Evolutionary conservation across 2,797 vertebrate species (phyloP), one percentile per base, ranked within the genome.

Genomic region (Acomys russatus): DNA sequence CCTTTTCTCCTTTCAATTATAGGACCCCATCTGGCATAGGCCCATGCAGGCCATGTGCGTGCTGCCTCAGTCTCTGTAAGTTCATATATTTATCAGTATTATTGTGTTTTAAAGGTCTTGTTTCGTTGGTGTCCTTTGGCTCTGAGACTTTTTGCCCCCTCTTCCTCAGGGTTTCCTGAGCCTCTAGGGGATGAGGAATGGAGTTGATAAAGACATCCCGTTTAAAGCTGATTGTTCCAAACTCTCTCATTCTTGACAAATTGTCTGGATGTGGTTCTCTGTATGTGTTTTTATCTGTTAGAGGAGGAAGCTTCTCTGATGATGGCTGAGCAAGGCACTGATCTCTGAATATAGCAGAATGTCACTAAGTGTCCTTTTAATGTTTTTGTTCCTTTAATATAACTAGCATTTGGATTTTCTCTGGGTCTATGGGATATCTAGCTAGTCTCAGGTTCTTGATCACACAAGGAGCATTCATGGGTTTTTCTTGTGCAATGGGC

Each of bases 121-220:
- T 54, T 54, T 84, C 61, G 9, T 84, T 20, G 25, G 38, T 66
- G 82, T 49, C n/a, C 44, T 49, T 12, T 33, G 61, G 25, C 23
- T 83, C 23, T 30, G 44, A 38, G 1, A 83, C 2, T 44, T 63
- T 82, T n/a, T 30, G 25, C 25, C 25, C 64, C 4, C 0, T 49
- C n/a, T 83, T 64, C 38, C 5, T 66, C 28, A 30, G 6, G 38
- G 25, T 49, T 84, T 2, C 25, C 35, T 66, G 38, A 66, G 15
- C 56, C 44, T 15, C 6, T 0, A 49, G 9, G 2, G 9, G 15
- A 49, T 3, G 23, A 7, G 2, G 25, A 0, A 49, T 4, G 56
- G 56, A 28, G 15, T 61, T 82, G n/a, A 38, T 61, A 22, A n/a
- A 25, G n/a, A 38, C 23, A 28, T 25, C n/a, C 78, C 35, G 4